These are phyloP conservation scores for Meriones unguiculatus DNA, from an alignment of 2,113 vertebrate genomes.

Conservation along the genomic window DNA sequence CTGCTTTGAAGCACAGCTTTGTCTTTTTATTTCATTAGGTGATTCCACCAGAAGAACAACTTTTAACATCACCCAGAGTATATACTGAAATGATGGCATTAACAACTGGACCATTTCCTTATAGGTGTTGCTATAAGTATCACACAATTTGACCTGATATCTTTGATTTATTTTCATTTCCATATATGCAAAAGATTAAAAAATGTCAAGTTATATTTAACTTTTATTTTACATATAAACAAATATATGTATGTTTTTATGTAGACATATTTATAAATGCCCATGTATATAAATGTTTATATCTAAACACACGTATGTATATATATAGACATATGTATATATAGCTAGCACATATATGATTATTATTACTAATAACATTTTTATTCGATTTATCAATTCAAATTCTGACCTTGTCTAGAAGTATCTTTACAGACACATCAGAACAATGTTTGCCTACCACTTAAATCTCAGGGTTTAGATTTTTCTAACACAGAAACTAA, in stretches of 20 bases:
- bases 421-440: not conserved
- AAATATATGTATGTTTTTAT: not conserved
- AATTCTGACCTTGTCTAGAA: not conserved
- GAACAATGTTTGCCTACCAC: not conserved
- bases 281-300: not conserved
- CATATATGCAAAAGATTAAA: not conserved
- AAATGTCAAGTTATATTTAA: not conserved
- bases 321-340: not conserved
- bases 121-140: not conserved
- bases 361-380: not conserved
- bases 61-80: not conserved
- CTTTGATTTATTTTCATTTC: conserved; percentile 6
- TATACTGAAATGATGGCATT: not conserved
- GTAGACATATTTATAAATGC: not conserved
- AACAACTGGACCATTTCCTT: not conserved
- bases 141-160: not conserved
- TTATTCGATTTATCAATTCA: not conserved
- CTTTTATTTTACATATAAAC: not conserved
- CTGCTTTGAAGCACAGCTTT: not conserved
- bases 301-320: not conserved
- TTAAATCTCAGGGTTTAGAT: not conserved
- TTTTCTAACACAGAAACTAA: not conserved
- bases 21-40: conserved; percentile 21
- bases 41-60: not conserved
- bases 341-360: not conserved